These are phyloP conservation scores for Chironomus striatipennis DNA, from an alignment of 1,140 invertebrate species.

Conservation along the genomic window DNA sequence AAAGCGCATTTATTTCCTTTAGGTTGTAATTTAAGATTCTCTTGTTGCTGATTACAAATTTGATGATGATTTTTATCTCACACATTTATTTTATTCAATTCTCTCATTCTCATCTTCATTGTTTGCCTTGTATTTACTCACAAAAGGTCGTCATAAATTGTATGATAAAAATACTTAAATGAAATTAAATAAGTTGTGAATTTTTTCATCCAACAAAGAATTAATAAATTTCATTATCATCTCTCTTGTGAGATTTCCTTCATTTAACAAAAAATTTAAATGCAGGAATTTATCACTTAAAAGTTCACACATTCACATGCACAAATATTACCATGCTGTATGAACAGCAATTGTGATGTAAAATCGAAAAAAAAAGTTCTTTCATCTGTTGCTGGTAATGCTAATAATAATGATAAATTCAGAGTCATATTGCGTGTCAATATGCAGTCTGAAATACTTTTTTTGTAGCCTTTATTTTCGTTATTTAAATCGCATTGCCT, in stretches of 20 bases:
- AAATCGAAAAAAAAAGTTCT: background rate
- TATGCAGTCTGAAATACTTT: background rate
- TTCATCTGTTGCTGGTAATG: background rate
- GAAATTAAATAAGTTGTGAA: no score
- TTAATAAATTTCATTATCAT: no score
- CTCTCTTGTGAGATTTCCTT: no score
- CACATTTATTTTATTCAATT: background rate
- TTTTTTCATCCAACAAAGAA: no score
- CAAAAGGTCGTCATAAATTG: no score
- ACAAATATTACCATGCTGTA: background rate
- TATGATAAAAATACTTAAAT: no score
- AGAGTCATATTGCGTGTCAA: background rate
- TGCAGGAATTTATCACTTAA: background rate
- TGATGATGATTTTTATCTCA: conserved; percentile 3
- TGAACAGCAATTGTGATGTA: background rate
- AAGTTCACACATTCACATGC: background rate
- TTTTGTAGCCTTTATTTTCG: no score
- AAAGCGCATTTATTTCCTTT: conserved; percentile 14
- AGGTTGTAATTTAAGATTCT: conserved; percentile 8
- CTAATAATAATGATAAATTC: conserved; percentile 1
- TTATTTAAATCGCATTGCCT: background rate
- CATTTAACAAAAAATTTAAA: background rate
- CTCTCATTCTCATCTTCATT: background rate
- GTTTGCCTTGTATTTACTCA: background rate
- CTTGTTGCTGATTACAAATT: conserved; percentile 5